phyloP scores from a whole-genome alignment of 2,888 invertebrate species.

The Petrolisthes manimaculis region DNA sequence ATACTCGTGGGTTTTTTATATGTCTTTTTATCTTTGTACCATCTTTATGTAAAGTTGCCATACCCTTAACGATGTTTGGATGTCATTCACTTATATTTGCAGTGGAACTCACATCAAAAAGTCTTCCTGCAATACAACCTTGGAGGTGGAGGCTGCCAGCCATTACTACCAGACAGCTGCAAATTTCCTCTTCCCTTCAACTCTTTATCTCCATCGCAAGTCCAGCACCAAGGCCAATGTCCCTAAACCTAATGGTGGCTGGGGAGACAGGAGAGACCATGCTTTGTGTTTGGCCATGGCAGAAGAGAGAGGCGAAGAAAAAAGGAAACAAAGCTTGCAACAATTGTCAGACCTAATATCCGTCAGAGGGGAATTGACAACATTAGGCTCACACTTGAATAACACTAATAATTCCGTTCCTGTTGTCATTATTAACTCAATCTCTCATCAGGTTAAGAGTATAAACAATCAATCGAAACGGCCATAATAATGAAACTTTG shows the following conservation, averaged over 20 bases:
- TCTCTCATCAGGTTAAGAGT: too few species aligned
- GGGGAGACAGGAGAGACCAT: background rate
- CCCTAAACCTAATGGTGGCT: background rate
- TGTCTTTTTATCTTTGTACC: too few species aligned
- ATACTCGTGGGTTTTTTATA: too few species aligned
- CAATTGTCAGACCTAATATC: too few species aligned
- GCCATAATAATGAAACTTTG: too few species aligned
- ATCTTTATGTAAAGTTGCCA: too few species aligned
- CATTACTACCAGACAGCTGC: background rate
- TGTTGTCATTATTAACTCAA: too few species aligned
- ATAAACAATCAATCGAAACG: too few species aligned
- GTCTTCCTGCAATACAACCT: background rate
- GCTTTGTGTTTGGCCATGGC: background rate
- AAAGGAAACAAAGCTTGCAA: too few species aligned
- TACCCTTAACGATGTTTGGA: background rate
- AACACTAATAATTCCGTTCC: too few species aligned
- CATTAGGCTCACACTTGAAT: too few species aligned
- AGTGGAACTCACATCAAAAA: constrained; percentile 2
- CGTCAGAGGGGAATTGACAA: too few species aligned
- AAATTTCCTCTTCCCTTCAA: background rate
- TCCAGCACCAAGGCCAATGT: background rate
- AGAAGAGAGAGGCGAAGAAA: background rate
- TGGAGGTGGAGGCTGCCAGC: background rate
- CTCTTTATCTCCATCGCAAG: background rate
- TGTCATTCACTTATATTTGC: background rate